Conservation (phyloP, 2,888 invertebrate species). For the Entomobrya multifasciata region DNA sequence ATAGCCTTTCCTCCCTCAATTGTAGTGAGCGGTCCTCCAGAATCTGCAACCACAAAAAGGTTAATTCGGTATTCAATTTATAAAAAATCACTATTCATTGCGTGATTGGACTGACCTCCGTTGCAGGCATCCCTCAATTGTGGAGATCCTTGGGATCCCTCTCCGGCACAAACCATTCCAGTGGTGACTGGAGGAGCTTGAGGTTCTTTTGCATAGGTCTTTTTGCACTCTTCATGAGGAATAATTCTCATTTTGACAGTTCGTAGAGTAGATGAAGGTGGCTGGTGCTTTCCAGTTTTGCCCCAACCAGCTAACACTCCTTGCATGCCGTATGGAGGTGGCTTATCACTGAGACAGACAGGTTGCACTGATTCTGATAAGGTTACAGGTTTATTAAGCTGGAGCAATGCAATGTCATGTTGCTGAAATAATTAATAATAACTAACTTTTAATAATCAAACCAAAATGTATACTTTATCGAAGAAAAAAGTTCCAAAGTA, state of each 20-base stretch:
- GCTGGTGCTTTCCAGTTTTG: slow-evolving; percentile 83
- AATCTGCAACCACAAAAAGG: slow-evolving; percentile 19
- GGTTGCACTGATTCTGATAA: slow-evolving; percentile 87
- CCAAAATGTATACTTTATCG: too few relatives aligned
- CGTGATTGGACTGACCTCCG: slow-evolving; percentile 85
- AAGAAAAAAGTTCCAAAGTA: too few relatives aligned
- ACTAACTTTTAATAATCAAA: neutral
- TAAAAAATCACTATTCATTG: too few relatives aligned
- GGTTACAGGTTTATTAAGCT: slow-evolving; percentile 88
- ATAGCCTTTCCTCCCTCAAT: slow-evolving; percentile 31
- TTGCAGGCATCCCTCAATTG: slow-evolving; percentile 91
- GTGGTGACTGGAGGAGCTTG: slow-evolving; percentile 65
- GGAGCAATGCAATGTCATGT: slow-evolving; percentile 91
- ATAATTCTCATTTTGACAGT: slow-evolving; percentile 65
- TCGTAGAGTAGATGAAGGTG: slow-evolving; percentile 43
- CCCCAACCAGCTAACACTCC: slow-evolving; percentile 95
- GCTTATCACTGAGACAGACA: slow-evolving; percentile 87
- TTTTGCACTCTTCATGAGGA: slow-evolving; percentile 62
- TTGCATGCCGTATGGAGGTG: slow-evolving; percentile 83
- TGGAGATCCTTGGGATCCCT: slow-evolving; percentile 81
- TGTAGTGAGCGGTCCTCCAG: slow-evolving; percentile 46
- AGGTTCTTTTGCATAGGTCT: slow-evolving; percentile 33
- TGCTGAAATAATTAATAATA: slow-evolving; percentile 83
- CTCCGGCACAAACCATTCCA: slow-evolving; percentile 91
- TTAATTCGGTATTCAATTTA: too few relatives aligned